Percentiles rank a stretch among this genome's conserved stretches.
Conservation (phyloP, 2,888 invertebrate genomes). For the Branchinecta sandiegonensis region DNA sequence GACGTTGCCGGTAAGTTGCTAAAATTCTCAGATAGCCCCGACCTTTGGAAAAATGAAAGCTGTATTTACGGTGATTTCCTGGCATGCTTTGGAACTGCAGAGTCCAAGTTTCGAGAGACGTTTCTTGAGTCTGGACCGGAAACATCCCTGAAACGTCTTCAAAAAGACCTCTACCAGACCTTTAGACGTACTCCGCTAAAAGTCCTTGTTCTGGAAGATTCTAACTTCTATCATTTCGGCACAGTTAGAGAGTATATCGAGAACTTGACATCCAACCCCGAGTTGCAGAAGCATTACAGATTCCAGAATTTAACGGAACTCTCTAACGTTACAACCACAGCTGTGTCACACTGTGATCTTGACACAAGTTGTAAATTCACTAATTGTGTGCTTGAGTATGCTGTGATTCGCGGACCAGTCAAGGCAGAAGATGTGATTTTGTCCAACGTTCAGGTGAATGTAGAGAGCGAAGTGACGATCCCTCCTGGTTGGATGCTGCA, state of each 20-base stretch:
- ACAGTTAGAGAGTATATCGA: slow-evolving; percentile 32
- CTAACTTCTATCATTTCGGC: slow-evolving; percentile 36
- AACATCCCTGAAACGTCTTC: background rate
- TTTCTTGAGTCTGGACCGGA: background rate
- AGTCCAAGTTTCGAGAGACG: background rate
- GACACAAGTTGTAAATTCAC: background rate
- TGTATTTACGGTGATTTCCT: slow-evolving; percentile 39
- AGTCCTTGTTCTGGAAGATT: slow-evolving; percentile 21
- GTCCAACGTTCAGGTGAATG: background rate
- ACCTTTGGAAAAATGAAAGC: slow-evolving; percentile 34
- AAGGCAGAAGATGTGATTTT: background rate
- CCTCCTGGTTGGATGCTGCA: slow-evolving; percentile 28
- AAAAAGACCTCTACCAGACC: slow-evolving; percentile 13
- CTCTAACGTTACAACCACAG: background rate
- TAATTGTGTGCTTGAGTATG: background rate
- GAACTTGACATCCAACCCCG: slow-evolving; percentile 23
- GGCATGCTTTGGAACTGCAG: slow-evolving; percentile 31
- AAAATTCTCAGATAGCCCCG: slow-evolving; percentile 29
- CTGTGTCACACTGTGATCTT: background rate
- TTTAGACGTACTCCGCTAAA: slow-evolving; percentile 17
- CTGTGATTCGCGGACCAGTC: background rate
- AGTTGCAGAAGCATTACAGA: background rate
- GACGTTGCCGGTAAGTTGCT: slow-evolving; percentile 32
- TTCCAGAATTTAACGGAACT: background rate
- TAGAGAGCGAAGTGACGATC: slow-evolving; percentile 22